Evolutionary conservation across 2,113 vertebrate species (phyloP).

Genomic region (Engystomops pustulosus): DNA sequence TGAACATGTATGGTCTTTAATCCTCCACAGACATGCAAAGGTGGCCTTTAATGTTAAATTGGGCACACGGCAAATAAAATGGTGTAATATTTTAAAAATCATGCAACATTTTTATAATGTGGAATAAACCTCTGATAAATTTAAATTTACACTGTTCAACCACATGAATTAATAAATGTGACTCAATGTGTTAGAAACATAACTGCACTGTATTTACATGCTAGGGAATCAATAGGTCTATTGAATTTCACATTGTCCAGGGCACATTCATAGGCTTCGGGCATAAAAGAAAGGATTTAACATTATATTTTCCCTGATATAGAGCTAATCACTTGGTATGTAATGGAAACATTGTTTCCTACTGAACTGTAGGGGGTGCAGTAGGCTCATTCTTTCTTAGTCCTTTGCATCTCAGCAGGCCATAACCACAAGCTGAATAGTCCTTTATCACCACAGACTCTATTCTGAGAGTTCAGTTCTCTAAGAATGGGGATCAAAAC

Average conservation of each 20-base stretch:
- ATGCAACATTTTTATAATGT: no score
- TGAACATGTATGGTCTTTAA: no score
- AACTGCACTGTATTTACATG: background rate
- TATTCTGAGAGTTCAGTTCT: slow-evolving; percentile 16
- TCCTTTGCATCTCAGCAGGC: background rate
- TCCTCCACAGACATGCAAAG: no score
- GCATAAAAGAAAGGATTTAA: background rate
- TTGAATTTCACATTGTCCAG: background rate
- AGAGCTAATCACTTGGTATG: slow-evolving; percentile 29
- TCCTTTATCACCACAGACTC: slow-evolving; percentile 51
- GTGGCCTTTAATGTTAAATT: no score
- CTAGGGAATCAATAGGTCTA: background rate
- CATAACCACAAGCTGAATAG: slow-evolving; percentile 33
- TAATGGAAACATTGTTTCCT: slow-evolving; percentile 56
- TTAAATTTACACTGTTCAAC: no score
- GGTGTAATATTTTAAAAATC: no score
- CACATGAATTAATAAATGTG: no score
- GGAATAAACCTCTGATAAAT: no score
- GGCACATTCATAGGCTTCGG: background rate
- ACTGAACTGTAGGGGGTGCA: slow-evolving; percentile 87
- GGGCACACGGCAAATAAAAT: no score
- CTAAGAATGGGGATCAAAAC: slow-evolving; percentile 37
- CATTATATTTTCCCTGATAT: slow-evolving; percentile 10
- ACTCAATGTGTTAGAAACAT: no score
- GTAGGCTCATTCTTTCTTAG: slow-evolving; percentile 79